Base-by-base conservation (phyloP, 1,140 invertebrate genomes). In the Thaumatotibia leucotreta region DNA sequence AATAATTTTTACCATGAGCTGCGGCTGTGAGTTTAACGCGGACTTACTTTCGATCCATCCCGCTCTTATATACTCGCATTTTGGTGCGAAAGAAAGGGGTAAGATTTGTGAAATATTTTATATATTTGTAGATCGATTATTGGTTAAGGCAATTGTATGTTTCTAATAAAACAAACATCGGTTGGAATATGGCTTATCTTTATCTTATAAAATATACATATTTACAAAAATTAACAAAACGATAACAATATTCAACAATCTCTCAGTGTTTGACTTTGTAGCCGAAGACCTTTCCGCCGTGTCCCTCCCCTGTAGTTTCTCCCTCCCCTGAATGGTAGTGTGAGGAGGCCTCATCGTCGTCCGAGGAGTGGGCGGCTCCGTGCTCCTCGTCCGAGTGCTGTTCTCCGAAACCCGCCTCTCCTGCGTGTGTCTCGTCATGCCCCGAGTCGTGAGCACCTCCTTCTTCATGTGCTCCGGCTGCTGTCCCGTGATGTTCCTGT, bases 381-480 rank as follows among this genome's bases (percentile, higher is more conserved):
- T 86, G 76, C 27, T 78, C 80, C n/a, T 88, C 72, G 29, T 75
- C 77, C 32, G 89, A 83, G 0, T 92, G 92, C 68, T 93, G 91
- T 6, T 92, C 87, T 65, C 75, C 80, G 61, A 85, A 75, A 6
- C 91, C 92, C 35, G 88, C 75, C 23, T 91, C 89, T 29, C 88
- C 93, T 22, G 77, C 81, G 62, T 82, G 76, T 52, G 65, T 68
- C 4, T 84, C 76, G 45, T 92, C 74, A 70, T 92, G 86, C 9
- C 73, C 92, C 1, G 92, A 91, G 33, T 93, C 91, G 64, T 91
- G 86, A 63, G 83, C 77, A 20, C 74, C 90, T 35, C 92, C 93
- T 35, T 93, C 91, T 39, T 92, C 75, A 72, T 90, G 84, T 61
- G 72, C 88, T 29, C 91, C 92, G 33, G 90, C 83, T 5, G 74